Base-by-base conservation (phyloP, 2,888 invertebrate genomes). In the Exocentrus adspersus region DNA sequence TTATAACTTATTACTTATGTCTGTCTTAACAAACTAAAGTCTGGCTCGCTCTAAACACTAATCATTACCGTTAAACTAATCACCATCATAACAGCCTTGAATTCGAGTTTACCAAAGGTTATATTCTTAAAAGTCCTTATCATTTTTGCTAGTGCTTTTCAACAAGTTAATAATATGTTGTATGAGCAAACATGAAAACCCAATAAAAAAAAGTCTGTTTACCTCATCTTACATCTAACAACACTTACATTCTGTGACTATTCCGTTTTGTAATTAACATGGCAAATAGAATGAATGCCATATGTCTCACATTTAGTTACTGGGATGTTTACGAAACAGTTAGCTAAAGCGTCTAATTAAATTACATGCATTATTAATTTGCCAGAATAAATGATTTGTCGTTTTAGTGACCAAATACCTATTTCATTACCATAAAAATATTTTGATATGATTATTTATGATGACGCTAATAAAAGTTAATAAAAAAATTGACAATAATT, bases 21-120 rank as follows among this genome's bases (percentile, higher is more conserved):
- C 43, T n/a, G 19, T 37, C 52, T 53, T 53, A 53, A 32, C 52
- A 53, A 53, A 53, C 37, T 53, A 53, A 53, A 53, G 21, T 54
- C 28, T 57, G 32, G 54, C 57, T 46, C 46, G 46, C 46, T 46
- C 45, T 46, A 57, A 28, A 32, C 46, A 57, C 32, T 43, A 46
- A 46, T n/a, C n/a, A n/a, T 57, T 57, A 46, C 42, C 46, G 57
- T 45, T 45, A 54, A 54, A 54, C 46, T 32, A 57, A 57, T n/a
- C n/a, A n/a, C 46, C 46, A 45, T 32, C 46, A 4, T 3, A 30
- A 20, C 19, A 57, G 17, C 57, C 57, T 57, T 57, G 57, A 28
- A 45, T 46, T 57, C 57, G 57, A 57, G 32, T 57, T 57, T 57
- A 57, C 16, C 46, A 45, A 57, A 57, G 57, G 57, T 57, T 57